Evolutionary conservation across 2,797 vertebrate species (phyloP).

Genomic region (Paedocypris micromegethes): DNA sequence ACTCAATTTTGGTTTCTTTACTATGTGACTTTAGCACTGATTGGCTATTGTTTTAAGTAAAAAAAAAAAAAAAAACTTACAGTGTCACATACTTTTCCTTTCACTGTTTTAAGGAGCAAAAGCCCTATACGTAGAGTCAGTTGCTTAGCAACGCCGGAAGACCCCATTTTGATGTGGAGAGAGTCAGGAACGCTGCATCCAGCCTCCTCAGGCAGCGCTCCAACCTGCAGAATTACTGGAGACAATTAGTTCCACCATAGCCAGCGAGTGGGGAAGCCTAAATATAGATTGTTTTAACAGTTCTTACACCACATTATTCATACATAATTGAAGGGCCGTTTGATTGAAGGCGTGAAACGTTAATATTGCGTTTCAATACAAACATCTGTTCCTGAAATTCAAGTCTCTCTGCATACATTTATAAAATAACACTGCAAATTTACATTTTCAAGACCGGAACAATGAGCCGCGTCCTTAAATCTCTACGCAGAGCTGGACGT

Average conservation of each 20-base stretch:
- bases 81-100: constrained; percentile 37
- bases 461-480: constrained; percentile 36
- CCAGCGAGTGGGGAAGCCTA: constrained; percentile 12
- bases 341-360: neutral
- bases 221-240: constrained; percentile 30
- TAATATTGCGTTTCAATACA: constrained; percentile 21
- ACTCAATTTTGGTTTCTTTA: no score
- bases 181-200: constrained; percentile 33
- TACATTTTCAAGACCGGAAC: constrained; percentile 53
- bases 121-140: constrained; percentile 37
- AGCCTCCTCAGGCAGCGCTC: constrained; percentile 23
- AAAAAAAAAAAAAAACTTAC: no score
- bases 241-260: constrained; percentile 37
- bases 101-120: constrained; percentile 36
- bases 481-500: constrained; percentile 31
- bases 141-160: constrained; percentile 54
- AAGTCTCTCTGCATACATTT: constrained; percentile 56
- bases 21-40: no score
- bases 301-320: neutral
- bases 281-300: neutral
- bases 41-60: no score
- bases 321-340: neutral
- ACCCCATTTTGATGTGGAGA: constrained; percentile 42
- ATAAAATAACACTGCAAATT: constrained; percentile 48
- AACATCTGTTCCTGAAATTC: constrained; percentile 41